phyloP scores from a whole-genome alignment of 2,888 invertebrate genomes.

The Dichetophora obliterata region DNA sequence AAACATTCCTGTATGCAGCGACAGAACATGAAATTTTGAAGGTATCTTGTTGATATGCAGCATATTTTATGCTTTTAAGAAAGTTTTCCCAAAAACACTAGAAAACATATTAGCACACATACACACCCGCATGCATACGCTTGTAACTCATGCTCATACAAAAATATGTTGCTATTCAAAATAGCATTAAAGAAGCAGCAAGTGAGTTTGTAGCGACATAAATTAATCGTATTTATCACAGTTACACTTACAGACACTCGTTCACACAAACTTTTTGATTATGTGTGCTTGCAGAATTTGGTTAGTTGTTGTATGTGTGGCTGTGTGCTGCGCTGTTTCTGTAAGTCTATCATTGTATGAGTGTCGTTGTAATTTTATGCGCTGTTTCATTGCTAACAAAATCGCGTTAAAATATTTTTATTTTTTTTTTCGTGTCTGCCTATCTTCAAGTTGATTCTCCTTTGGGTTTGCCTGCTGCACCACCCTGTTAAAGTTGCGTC shows the following conservation, averaged over 20 bases:
- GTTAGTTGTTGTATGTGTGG: too few species aligned
- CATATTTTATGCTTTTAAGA: too few species aligned
- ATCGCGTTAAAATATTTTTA: neutral
- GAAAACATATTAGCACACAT: neutral
- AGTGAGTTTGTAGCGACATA: conserved; percentile 48
- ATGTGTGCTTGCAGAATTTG: conserved; percentile 23
- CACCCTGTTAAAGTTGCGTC: neutral
- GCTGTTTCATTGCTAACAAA: neutral
- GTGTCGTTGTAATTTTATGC: conserved; percentile 14
- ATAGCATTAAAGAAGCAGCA: conserved; percentile 32
- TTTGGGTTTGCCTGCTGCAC: too few species aligned
- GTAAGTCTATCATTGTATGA: conserved; percentile 1
- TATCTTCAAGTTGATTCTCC: neutral
- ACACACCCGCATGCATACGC: too few species aligned
- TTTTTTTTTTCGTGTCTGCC: neutral
- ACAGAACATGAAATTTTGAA: too few species aligned
- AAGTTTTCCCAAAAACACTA: too few species aligned
- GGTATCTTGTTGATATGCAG: too few species aligned
- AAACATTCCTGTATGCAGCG: too few species aligned
- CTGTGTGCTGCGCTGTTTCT: neutral
- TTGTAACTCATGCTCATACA: neutral
- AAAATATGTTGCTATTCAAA: neutral
- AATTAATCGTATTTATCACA: conserved; percentile 48
- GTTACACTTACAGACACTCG: conserved; percentile 37
- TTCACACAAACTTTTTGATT: neutral